A percentile compares a stretch with the other conserved stretches of the same genome.
Evolutionary conservation across 2,888 invertebrate species (phyloP).

Genomic region (Diarsia brunnea): DNA sequence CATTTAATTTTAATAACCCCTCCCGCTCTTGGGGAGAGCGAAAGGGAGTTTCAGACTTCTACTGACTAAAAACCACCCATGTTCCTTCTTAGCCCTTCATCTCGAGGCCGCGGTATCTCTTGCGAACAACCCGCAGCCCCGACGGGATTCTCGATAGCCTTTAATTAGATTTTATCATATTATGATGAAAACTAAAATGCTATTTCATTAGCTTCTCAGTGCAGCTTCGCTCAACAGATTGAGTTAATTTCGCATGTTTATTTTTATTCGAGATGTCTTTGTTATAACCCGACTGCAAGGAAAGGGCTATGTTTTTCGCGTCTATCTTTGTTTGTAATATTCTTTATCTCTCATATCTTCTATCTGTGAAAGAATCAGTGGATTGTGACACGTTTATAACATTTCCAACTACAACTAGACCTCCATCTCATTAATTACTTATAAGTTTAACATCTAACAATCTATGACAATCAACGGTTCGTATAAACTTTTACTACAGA

Average conservation of each 20-base stretch:
- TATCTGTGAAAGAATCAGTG: background rate
- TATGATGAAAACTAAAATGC: background rate
- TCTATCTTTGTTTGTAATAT: too few relatives aligned
- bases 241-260: background rate
- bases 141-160: background rate
- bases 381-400: background rate
- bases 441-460: background rate
- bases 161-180: too few relatives aligned
- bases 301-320: too few relatives aligned
- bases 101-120: too few relatives aligned
- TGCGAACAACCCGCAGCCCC: too few relatives aligned
- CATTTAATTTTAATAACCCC: too few relatives aligned
- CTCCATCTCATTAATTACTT: background rate
- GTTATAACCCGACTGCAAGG: too few relatives aligned
- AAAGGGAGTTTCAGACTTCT: too few relatives aligned
- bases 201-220: background rate
- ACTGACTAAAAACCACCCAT: too few relatives aligned
- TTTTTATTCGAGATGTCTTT: background rate
- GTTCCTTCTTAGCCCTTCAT: too few relatives aligned
- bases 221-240: background rate
- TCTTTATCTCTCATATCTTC: too few relatives aligned
- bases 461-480: background rate
- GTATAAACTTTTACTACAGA: background rate
- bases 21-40: too few relatives aligned
- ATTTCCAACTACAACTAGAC: background rate